A percentile compares a stretch with the other conserved stretches of the same genome.
Evolutionary conservation across 2,888 invertebrate genomes (phyloP).

Genomic region (Acanthococcus lagerstroemiae): DNA sequence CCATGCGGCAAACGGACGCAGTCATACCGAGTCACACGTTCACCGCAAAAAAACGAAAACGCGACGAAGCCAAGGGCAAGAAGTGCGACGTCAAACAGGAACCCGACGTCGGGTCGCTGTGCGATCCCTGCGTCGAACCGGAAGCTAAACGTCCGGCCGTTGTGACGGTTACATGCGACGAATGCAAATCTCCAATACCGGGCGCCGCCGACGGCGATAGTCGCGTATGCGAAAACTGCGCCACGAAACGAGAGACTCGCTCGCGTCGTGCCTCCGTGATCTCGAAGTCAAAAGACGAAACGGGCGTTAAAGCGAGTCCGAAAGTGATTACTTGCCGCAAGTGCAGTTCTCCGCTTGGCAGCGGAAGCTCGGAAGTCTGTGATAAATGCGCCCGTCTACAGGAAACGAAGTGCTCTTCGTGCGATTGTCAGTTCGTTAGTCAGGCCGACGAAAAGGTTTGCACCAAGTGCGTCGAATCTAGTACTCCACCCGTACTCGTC

Average conservation of each 20-base stretch:
- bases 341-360: too few relatives aligned
- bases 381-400: neutral
- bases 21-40: constrained; percentile 2
- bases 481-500: too few relatives aligned
- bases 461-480: neutral
- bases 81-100: constrained; percentile 8
- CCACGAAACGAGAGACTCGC: neutral
- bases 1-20: constrained; percentile 11
- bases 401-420: neutral
- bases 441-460: neutral
- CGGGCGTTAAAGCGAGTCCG: too few relatives aligned
- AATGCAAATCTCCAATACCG: neutral
- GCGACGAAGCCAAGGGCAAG: constrained; percentile 9
- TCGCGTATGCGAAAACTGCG: neutral
- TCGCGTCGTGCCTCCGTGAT: too few relatives aligned
- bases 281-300: too few relatives aligned
- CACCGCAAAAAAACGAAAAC: constrained; percentile 12
- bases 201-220: neutral
- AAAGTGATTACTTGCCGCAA: too few relatives aligned
- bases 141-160: neutral
- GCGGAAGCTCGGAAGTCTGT: too few relatives aligned
- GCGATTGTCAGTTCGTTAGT: neutral
- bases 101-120: neutral
- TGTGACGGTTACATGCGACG: neutral
- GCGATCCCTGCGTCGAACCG: too few relatives aligned